Percentiles rank a stretch among this genome's conserved stretches.
phyloP scores from a whole-genome alignment of 2,888 invertebrate genomes.

The Deilephila elpenor region DNA sequence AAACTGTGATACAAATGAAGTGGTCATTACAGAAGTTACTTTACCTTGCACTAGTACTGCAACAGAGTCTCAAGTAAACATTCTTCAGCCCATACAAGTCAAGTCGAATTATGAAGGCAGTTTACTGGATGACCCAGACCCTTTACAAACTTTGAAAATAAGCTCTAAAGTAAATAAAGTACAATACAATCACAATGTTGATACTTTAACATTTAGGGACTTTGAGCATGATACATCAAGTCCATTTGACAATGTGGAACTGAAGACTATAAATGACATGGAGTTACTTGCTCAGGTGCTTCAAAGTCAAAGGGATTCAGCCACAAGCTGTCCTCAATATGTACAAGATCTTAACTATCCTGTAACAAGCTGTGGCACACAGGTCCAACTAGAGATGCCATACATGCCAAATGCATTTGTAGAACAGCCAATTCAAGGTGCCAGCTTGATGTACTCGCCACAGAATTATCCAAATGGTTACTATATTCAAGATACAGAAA shows the following conservation, averaged over 20 bases:
- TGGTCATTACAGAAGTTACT: constrained; percentile 46
- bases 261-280: constrained; percentile 96
- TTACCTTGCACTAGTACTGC: constrained; percentile 53
- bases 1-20: constrained; percentile 64
- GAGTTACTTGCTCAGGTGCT: constrained; percentile 94
- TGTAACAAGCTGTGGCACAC: constrained; percentile 66
- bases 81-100: constrained; percentile 77
- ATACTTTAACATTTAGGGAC: constrained; percentile 86
- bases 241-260: constrained; percentile 96
- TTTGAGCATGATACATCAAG: constrained; percentile 96
- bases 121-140: constrained; percentile 78
- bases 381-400: constrained; percentile 67
- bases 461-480: constrained; percentile 73
- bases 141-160: constrained; percentile 69
- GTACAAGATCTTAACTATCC: constrained; percentile 59
- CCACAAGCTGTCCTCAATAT: constrained; percentile 61
- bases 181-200: constrained; percentile 69
- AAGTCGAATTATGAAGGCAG: constrained; percentile 67
- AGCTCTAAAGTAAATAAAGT: constrained; percentile 65
- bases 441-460: constrained; percentile 68
- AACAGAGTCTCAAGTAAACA: constrained; percentile 65
- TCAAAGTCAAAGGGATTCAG: constrained; percentile 71
- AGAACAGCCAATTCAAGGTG: constrained; percentile 67
- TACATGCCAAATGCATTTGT: constrained; percentile 73
- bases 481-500: constrained; percentile 64